These are phyloP conservation scores for Tetramorium bicarinatum DNA, from an alignment of 2,888 invertebrate species.

Conservation along the genomic window DNA sequence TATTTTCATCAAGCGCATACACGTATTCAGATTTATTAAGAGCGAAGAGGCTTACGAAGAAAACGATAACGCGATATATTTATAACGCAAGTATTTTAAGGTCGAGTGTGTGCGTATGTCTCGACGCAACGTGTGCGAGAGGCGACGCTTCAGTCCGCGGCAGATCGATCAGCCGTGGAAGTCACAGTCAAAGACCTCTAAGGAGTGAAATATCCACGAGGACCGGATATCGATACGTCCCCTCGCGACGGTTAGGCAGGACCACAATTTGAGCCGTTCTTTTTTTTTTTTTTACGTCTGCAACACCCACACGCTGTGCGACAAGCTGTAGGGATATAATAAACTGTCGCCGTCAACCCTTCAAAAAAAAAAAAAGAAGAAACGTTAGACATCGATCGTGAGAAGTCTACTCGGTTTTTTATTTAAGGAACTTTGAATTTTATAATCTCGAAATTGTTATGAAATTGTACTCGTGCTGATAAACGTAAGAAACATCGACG, in stretches of 20 bases:
- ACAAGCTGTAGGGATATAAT: conserved; percentile 4
- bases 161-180: conserved; percentile 58
- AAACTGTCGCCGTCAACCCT: conserved; percentile 1
- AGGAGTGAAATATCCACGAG: conserved; percentile 62
- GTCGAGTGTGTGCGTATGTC: conserved; percentile 2
- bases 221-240: conserved; percentile 73
- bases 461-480: not conserved
- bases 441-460: not conserved
- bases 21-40: not conserved
- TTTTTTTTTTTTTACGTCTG: conserved; percentile 54
- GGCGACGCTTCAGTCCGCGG: conserved; percentile 4
- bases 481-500: not conserved
- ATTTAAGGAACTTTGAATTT: not conserved
- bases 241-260: conserved; percentile 53
- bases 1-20: not conserved
- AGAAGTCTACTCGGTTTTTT: not conserved
- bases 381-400: not conserved
- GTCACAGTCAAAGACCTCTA: conserved; percentile 58
- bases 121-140: conserved; percentile 19
- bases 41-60: not conserved
- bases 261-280: conserved; percentile 60
- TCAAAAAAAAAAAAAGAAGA: conserved; percentile 16
- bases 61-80: conserved; percentile 3
- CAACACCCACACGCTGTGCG: conserved; percentile 38
- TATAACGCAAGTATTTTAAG: conserved; percentile 37